Evolutionary conservation across 23 tunicate species (phyloP).

Genomic region (Pegea sp.): DNA sequence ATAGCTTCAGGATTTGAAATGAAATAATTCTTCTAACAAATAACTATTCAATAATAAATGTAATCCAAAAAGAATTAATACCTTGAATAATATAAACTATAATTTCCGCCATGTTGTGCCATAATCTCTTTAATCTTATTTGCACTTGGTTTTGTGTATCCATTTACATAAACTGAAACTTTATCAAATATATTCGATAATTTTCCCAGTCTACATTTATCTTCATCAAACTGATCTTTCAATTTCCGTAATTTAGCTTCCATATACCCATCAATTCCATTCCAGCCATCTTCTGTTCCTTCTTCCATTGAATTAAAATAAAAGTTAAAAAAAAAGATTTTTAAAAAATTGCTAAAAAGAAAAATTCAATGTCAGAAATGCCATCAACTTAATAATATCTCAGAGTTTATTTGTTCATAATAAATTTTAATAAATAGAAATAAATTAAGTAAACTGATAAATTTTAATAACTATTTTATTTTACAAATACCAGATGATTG

Average conservation of each 20-base stretch:
- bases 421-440: no score
- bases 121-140: constrained; percentile 63
- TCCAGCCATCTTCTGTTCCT: constrained; percentile 26
- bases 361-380: no score
- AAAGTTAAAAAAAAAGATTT: neutral
- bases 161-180: constrained; percentile 66
- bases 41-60: no score
- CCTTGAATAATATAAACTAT: constrained; percentile 77
- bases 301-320: neutral
- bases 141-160: constrained; percentile 66
- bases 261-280: constrained; percentile 52
- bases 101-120: constrained; percentile 85
- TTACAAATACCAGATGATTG: no score
- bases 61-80: no score
- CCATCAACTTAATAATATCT: no score
- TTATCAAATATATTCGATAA: constrained; percentile 37
- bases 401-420: no score
- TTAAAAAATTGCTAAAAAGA: neutral
- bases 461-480: no score
- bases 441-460: no score
- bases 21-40: no score
- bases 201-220: neutral
- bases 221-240: constrained; percentile 43
- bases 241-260: constrained; percentile 47
- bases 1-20: no score